Percentiles rank a stretch among this genome's conserved stretches.
Evolutionary conservation across 1,140 invertebrate species (phyloP).

Genomic region (Onthophagus taurus): DNA sequence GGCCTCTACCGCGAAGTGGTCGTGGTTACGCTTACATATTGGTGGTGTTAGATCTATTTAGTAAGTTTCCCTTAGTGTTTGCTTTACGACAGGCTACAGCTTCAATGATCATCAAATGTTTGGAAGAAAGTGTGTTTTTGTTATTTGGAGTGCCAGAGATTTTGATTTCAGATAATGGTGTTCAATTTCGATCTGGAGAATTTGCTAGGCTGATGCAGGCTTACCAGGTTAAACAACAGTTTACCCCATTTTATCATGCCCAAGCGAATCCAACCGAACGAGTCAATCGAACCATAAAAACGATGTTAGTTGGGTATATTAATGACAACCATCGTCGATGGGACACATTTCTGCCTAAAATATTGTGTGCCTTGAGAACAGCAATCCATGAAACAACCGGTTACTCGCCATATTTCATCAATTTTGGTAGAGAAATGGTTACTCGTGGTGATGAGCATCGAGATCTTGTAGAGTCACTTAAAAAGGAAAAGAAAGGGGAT

Average conservation of each 20-base stretch:
- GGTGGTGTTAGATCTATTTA: slow-evolving; percentile 7
- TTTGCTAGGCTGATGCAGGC: neutral
- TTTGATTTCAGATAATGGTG: slow-evolving; percentile 7
- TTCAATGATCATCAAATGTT: neutral
- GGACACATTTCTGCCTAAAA: slow-evolving; percentile 23
- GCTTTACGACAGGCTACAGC: slow-evolving; percentile 5
- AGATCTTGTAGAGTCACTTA: no score
- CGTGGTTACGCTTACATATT: slow-evolving; percentile 6
- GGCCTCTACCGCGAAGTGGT: slow-evolving; percentile 3
- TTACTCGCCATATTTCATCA: slow-evolving; percentile 23
- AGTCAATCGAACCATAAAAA: slow-evolving; percentile 28
- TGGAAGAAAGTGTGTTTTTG: slow-evolving; percentile 10
- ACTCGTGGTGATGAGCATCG: no score
- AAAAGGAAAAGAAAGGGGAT: no score
- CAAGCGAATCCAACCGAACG: slow-evolving; percentile 17
- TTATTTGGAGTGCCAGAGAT: slow-evolving; percentile 9
- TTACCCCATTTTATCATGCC: slow-evolving; percentile 15
- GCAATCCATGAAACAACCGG: slow-evolving; percentile 27
- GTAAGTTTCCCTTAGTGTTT: slow-evolving; percentile 7
- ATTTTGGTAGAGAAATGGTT: slow-evolving; percentile 17
- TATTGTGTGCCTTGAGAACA: slow-evolving; percentile 26
- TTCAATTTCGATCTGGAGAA: neutral
- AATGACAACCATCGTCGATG: slow-evolving; percentile 28
- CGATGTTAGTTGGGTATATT: slow-evolving; percentile 24
- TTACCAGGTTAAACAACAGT: slow-evolving; percentile 10